Base-by-base conservation (phyloP, 2,797 vertebrate genomes). In the Lagodon rhomboides region DNA sequence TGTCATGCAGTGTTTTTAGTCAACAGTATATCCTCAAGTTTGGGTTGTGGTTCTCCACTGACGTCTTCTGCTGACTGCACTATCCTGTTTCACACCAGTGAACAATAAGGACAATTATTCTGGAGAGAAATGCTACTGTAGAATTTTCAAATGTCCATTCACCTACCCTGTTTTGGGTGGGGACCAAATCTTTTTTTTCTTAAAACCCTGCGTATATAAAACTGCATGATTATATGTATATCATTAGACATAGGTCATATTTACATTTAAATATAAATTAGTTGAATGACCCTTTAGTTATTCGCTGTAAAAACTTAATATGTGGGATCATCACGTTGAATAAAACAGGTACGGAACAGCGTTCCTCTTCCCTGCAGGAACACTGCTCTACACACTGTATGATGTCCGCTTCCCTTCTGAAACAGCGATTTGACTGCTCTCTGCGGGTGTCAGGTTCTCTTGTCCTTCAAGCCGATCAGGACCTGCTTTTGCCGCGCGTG, bases 381-480 rank as follows among this genome's bases (percentile, higher is more conserved):
- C 30, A 30, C 51, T 66, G 22, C 17, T 68, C 56, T 63, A 49
- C 62, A 61, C 67, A 47, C 30, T 66, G 79, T 68, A 77, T 67
- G 73, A 86, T 46, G 64, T 75, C 66, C 46, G 25, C 68, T 60
- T 86, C 66, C 58, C 73, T 41, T 83, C 75, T 79, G 46, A 89
- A 87, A 86, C 86, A 85, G 53, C 71, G 23, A 78, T 83, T 88
- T 85, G 84, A 89, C 89, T 87, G 85, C 20, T 1, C 90, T 90
- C 89, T 58, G 80, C 61, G 73, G 83, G 83, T 85, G 90, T 91
- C 88, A 86, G 89, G 18, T 85, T 90, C 83, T 84, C 90, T 87
- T 89, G 90, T 92, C 91, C 91, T 90, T 93, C 89, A 90, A 88
- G 89, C 84, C 75, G 60, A 87, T 92, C 91, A 87, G 83, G 84